These are phyloP conservation scores for Semnornis frantzii DNA, from an alignment of 2,113 vertebrate species.

Conservation along the genomic window DNA sequence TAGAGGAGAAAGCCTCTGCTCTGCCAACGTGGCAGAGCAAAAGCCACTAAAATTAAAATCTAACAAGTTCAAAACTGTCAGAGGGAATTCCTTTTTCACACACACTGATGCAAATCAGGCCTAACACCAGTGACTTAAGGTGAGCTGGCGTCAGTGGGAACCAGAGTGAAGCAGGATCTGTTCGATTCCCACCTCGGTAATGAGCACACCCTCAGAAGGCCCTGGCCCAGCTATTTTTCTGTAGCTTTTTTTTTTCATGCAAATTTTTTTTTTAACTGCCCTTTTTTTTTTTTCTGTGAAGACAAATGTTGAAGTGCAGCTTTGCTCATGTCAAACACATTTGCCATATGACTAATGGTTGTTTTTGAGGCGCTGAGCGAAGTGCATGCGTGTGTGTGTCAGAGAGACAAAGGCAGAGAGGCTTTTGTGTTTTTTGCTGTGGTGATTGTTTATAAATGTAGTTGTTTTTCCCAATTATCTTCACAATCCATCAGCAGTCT, in stretches of 20 bases:
- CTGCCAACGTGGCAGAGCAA: neutral
- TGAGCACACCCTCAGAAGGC: neutral
- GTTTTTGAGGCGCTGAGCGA: constrained; percentile 14
- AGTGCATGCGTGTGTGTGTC: neutral
- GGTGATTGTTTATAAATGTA: constrained; percentile 33
- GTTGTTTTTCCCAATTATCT: constrained; percentile 37
- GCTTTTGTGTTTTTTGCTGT: constrained; percentile 34
- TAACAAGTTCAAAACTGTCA: constrained; percentile 45
- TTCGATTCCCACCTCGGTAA: neutral
- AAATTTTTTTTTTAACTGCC: neutral
- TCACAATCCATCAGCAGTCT: neutral
- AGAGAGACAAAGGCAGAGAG: constrained; percentile 1
- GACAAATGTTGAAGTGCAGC: neutral
- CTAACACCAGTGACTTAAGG: constrained; percentile 39
- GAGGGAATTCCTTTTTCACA: constrained; percentile 35
- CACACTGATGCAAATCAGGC: neutral
- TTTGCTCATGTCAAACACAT: constrained; percentile 20
- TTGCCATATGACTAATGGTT: constrained; percentile 23
- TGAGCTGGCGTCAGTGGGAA: constrained; percentile 48
- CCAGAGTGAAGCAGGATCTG: constrained; percentile 5
- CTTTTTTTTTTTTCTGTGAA: neutral
- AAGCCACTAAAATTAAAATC: constrained; percentile 15
- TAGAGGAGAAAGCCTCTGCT: neutral
- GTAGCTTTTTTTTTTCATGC: constrained; percentile 14
- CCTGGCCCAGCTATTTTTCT: neutral